Evolutionary conservation across 2,797 vertebrate species (phyloP), one percentile per base, ranked within the genome.

Genomic region (Spheniscus humboldti): DNA sequence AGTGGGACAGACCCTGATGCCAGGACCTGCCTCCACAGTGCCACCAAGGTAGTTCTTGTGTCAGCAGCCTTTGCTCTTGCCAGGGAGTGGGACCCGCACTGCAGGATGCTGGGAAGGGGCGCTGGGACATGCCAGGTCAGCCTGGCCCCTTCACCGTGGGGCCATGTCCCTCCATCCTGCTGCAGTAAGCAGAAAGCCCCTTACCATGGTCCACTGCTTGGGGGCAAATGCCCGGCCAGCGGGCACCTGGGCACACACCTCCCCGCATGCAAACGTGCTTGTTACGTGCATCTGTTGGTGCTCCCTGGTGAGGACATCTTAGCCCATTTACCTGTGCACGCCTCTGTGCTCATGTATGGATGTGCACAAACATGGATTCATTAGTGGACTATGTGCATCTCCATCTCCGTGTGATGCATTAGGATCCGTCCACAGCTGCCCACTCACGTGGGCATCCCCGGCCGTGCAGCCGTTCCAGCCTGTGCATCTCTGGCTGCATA

Each of bases 381-480:
- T 35, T 24, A 6, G 25, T 3, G 22, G 41, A 17, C 37, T 4
- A 0, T 3, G 3, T 50, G 10, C 50, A 11, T 30, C 39, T 77
- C 47, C 84, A 33, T 6, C 73, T 48, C 88, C 8, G 0, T 9
- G 47, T 43, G 76, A 88, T 45, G 18, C 5, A 0, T 20, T 45
- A 12, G 80, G 37, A 33, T 37, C 47, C 10, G 0, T 30, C 60
- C n/a, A 1, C 0, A 5, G 35, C 81, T 60, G 35, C 43, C 35
- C 53, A 11, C 20, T 71, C 4, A 0, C 6, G 0, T 7, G 23
- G 55, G 19, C 8, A 1, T 55, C 39, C 39, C 48, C 0, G 0
- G 28, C 35, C 3, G 0, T 0, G 5, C 1, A 4, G 13, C 64
- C 13, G 2, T 71, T 56, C 72, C 50, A 10, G 35, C 7, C 15